These are phyloP conservation scores for Diogma glabrata DNA, from an alignment of 2,888 invertebrate species.

Conservation along the genomic window DNA sequence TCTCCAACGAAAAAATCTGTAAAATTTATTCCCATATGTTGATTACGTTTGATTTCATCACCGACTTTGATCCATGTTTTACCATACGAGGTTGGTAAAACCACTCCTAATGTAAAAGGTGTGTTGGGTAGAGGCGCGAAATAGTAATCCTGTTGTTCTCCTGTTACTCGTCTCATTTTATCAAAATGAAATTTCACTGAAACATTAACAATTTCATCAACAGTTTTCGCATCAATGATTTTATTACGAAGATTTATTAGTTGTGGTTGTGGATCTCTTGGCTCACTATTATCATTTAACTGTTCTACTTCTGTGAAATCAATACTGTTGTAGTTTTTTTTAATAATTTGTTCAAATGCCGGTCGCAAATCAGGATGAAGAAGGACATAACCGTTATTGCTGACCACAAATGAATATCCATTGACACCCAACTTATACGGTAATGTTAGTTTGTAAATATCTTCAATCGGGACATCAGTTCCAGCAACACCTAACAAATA, in stretches of 20 bases:
- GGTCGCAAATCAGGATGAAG: conserved; percentile 90
- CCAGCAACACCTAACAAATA: conserved; percentile 89
- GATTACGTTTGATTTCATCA: conserved; percentile 59
- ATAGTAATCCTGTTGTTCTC: conserved; percentile 72
- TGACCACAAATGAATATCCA: conserved; percentile 92
- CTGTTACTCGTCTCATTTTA: conserved; percentile 69
- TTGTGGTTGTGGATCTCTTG: conserved; percentile 49
- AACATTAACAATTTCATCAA: conserved; percentile 50
- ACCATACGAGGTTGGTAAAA: conserved; percentile 66
- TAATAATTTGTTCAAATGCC: conserved; percentile 32
- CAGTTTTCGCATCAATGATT: conserved; percentile 55
- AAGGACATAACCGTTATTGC: conserved; percentile 91
- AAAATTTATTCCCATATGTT: conserved; percentile 54
- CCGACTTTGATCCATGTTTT: conserved; percentile 50
- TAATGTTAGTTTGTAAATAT: conserved; percentile 78
- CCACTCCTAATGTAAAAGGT: conserved; percentile 78
- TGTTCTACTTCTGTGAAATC: conserved; percentile 93
- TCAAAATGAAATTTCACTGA: conserved; percentile 75
- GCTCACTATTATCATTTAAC: conserved; percentile 52
- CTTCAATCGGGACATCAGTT: conserved; percentile 69
- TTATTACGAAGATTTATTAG: conserved; percentile 46
- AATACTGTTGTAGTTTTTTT: conserved; percentile 83
- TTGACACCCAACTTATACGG: conserved; percentile 92
- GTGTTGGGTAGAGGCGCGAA: conserved; percentile 70
- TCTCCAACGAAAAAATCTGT: conserved; percentile 60